Conservation (phyloP, 2,888 invertebrate species). For the Erebia aethiops region DNA sequence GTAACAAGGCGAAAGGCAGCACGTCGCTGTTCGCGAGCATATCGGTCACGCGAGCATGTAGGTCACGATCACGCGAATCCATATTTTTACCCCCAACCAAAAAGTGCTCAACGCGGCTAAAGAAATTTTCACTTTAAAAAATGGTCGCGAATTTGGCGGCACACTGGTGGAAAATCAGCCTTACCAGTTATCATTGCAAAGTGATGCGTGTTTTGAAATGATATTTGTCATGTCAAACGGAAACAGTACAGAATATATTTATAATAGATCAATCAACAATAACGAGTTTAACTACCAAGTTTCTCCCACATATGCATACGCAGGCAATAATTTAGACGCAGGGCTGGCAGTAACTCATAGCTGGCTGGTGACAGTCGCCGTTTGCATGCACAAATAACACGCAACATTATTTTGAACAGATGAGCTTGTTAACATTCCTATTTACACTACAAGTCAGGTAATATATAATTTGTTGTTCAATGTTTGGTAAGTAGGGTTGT, state of each 20-base stretch:
- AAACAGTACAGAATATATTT: conserved; percentile 42
- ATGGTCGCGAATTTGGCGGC: too few species aligned
- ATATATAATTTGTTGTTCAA: conserved; percentile 20
- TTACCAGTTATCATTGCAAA: not conserved
- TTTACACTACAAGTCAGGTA: conserved; percentile 29
- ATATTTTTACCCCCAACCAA: too few species aligned
- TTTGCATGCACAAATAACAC: conserved; percentile 66
- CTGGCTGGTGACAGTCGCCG: conserved; percentile 58
- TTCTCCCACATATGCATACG: conserved; percentile 75
- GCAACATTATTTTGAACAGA: conserved; percentile 31
- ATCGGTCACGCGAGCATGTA: too few species aligned
- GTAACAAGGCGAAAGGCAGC: too few species aligned
- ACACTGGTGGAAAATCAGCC: too few species aligned
- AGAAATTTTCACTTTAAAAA: too few species aligned
- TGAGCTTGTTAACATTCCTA: conserved; percentile 41
- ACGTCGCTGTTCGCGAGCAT: too few species aligned
- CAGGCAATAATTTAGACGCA: conserved; percentile 75
- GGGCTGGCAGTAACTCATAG: conserved; percentile 69
- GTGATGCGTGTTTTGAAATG: not conserved
- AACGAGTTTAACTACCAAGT: conserved; percentile 57
- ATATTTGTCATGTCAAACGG: conserved; percentile 17
- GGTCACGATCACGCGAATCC: too few species aligned
- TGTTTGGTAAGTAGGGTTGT: conserved; percentile 8
- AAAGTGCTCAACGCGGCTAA: too few species aligned
- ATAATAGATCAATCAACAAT: conserved; percentile 53